Evolutionary conservation across 2,888 invertebrate species (phyloP).

Genomic region (Polia nebulosa): DNA sequence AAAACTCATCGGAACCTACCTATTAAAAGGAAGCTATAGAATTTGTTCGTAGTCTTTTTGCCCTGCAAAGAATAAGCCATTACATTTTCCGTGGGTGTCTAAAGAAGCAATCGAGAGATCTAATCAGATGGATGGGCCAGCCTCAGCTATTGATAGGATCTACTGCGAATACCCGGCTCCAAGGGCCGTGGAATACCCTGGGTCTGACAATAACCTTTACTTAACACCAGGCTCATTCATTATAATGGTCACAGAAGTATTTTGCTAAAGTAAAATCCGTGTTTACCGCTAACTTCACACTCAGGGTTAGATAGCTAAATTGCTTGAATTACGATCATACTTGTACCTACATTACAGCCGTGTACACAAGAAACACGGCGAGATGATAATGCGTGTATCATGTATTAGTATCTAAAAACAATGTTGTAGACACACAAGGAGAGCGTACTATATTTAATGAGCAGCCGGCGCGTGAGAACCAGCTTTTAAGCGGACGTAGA

Average conservation of each 20-base stretch:
- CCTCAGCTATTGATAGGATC: constrained; percentile 44
- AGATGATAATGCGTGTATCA: constrained; percentile 48
- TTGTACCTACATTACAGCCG: constrained; percentile 25
- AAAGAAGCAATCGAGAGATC: constrained; percentile 41
- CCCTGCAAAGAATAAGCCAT: constrained; percentile 39
- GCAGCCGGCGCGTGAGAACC: constrained; percentile 49
- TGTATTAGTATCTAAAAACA: constrained; percentile 44
- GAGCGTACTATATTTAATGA: constrained; percentile 47
- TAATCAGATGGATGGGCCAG: constrained; percentile 47
- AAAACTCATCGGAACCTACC: neutral
- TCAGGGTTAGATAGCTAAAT: constrained; percentile 2
- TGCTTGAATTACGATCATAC: constrained; percentile 28
- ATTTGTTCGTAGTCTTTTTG: neutral
- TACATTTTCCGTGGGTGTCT: constrained; percentile 37
- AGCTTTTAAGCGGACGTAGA: constrained; percentile 39
- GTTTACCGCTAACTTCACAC: constrained; percentile 16
- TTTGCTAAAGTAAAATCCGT: constrained; percentile 23
- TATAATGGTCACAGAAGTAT: neutral
- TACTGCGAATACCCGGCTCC: constrained; percentile 14
- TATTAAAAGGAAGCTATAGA: neutral
- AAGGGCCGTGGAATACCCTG: neutral
- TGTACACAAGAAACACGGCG: constrained; percentile 25
- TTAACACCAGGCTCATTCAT: constrained; percentile 7
- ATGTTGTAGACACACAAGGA: constrained; percentile 31
- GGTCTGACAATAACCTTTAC: neutral